Evolutionary conservation across 2,888 invertebrate species (phyloP).

Genomic region (Platerodrilus igneus): DNA sequence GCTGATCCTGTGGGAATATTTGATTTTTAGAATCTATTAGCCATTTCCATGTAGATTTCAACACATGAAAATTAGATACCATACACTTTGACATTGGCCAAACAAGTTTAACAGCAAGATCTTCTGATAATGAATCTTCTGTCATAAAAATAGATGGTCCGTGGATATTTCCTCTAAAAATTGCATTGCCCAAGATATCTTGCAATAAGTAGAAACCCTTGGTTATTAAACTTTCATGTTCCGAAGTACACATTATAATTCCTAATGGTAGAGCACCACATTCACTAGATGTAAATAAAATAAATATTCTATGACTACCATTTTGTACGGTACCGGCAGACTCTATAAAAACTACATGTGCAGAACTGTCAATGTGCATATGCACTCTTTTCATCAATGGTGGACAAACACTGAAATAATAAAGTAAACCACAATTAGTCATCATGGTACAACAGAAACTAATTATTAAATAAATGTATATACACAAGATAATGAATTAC

Average conservation of each 20-base stretch:
- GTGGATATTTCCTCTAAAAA: slow-evolving; percentile 2
- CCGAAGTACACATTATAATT: slow-evolving; percentile 9
- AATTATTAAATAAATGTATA: no score
- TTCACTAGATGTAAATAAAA: slow-evolving; percentile 5
- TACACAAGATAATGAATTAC: no score
- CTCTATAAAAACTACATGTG: slow-evolving; percentile 12
- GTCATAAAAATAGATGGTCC: slow-evolving; percentile 13
- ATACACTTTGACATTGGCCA: slow-evolving; percentile 10
- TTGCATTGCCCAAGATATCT: slow-evolving; percentile 2
- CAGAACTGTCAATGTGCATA: not conserved
- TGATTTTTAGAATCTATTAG: slow-evolving; percentile 6
- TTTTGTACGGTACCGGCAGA: slow-evolving; percentile 5
- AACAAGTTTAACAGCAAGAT: slow-evolving; percentile 1
- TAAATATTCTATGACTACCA: slow-evolving; percentile 2
- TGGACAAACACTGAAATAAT: not conserved
- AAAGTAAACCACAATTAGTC: no score
- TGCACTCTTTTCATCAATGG: slow-evolving; percentile 8
- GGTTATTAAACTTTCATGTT: not conserved
- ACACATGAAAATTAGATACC: slow-evolving; percentile 13
- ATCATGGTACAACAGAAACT: no score
- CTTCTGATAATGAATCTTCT: slow-evolving; percentile 10
- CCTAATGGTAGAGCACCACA: slow-evolving; percentile 10
- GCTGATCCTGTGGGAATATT: slow-evolving; percentile 1
- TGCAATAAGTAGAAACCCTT: slow-evolving; percentile 6
- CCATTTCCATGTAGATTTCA: slow-evolving; percentile 15